A percentile compares a stretch with the other conserved stretches of the same genome.
Conservation (phyloP, 2,797 vertebrate species). For the Phalloptychus januarius region DNA sequence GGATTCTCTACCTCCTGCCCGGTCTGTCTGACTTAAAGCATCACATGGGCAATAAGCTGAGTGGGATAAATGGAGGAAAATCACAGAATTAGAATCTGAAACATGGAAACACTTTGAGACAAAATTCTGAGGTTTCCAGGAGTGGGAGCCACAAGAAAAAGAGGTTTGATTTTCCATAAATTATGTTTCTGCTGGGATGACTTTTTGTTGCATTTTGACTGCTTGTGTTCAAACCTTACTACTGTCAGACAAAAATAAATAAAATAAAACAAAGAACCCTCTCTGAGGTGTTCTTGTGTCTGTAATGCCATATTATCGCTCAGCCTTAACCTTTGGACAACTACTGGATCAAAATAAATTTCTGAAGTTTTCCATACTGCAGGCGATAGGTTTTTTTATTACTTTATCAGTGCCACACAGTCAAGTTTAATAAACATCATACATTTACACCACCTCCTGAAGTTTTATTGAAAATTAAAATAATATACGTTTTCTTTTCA, state of each 20-base stretch:
- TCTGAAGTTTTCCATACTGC: background rate
- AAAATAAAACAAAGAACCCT: background rate
- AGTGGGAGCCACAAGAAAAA: background rate
- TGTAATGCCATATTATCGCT: background rate
- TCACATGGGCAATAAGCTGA: slow-evolving; percentile 31
- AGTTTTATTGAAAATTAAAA: background rate
- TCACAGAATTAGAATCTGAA: slow-evolving; percentile 26
- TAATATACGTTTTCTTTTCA: background rate
- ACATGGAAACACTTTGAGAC: slow-evolving; percentile 12
- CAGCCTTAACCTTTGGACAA: background rate
- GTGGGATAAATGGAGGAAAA: slow-evolving; percentile 40
- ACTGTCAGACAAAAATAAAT: background rate
- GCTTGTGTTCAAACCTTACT: background rate
- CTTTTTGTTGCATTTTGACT: background rate
- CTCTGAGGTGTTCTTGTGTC: background rate
- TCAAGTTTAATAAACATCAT: background rate
- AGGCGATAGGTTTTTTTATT: background rate
- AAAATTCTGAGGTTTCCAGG: background rate
- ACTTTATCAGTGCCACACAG: background rate
- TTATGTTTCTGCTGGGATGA: background rate
- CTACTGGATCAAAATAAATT: background rate
- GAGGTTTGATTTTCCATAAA: background rate
- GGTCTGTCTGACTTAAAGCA: slow-evolving; percentile 33
- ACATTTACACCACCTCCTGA: background rate
- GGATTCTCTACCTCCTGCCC: slow-evolving; percentile 42